Conservation (phyloP, 2,113 vertebrate species). For the Lepus europaeus region DNA sequence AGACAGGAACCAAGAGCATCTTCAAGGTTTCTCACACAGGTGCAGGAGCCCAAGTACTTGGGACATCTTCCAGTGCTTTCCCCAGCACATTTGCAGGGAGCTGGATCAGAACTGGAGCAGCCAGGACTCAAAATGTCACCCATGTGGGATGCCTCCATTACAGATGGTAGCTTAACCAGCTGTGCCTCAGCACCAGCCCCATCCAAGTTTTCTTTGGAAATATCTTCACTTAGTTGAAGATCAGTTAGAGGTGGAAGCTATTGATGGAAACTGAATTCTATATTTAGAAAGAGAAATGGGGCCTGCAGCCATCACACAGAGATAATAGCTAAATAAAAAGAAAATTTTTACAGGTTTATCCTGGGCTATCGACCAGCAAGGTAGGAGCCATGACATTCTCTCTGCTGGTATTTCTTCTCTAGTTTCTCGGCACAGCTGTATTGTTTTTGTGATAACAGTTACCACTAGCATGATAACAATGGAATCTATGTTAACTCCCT, state of each 20-base stretch:
- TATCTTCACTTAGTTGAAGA: neutral
- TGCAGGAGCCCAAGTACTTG: no score
- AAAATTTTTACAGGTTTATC: neutral
- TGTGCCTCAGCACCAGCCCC: no score
- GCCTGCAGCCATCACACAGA: neutral
- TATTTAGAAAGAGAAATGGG: constrained; percentile 14
- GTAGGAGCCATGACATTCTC: neutral
- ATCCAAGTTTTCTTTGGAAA: neutral
- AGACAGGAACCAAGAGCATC: no score
- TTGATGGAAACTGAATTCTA: neutral
- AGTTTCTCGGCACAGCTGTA: neutral
- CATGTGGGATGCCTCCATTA: no score
- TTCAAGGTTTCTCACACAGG: no score
- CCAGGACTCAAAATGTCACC: no score
- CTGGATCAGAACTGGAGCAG: no score
- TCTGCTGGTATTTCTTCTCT: neutral
- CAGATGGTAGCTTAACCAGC: no score
- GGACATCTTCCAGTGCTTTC: no score
- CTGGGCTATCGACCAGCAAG: neutral
- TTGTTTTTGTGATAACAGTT: constrained; percentile 1
- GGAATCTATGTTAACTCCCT: neutral
- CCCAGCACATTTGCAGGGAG: no score
- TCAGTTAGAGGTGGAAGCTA: constrained; percentile 49
- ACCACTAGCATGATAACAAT: neutral
- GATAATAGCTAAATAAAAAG: constrained; percentile 8